Percentiles rank a stretch among this genome's conserved stretches.
phyloP scores from a whole-genome alignment of 1,140 invertebrate species.

The Drosophila pseudoananassae region DNA sequence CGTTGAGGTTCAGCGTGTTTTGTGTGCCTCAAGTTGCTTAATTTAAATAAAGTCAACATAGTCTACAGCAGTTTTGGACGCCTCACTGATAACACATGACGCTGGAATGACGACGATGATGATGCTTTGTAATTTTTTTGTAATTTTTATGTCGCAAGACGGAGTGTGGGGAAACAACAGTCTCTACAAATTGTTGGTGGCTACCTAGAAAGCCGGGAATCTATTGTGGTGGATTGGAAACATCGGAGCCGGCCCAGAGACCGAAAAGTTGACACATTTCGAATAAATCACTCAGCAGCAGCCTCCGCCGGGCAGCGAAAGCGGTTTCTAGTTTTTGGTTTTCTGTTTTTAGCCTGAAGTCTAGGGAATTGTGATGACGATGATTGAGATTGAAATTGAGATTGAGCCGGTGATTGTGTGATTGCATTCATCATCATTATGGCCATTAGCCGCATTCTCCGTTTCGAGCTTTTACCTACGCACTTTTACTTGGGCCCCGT shows the following conservation, averaged over 20 bases:
- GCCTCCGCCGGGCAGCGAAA: conserved; percentile 41
- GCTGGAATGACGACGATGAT: conserved; percentile 5
- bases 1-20: background rate
- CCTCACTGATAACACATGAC: conserved; percentile 64
- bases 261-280: conserved; percentile 57
- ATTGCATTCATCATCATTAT: conserved; percentile 80
- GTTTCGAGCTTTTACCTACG: conserved; percentile 68
- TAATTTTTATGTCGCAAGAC: conserved; percentile 44
- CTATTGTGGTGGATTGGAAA: conserved; percentile 59
- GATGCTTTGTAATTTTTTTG: conserved; percentile 55
- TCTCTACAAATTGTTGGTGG: conserved; percentile 34
- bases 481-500: conserved; percentile 62
- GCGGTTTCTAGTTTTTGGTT: conserved; percentile 29
- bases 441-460: conserved; percentile 57
- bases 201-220: conserved; percentile 49
- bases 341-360: conserved; percentile 1
- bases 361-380: conserved; percentile 31
- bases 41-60: conserved; percentile 69
- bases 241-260: conserved; percentile 21
- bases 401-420: conserved; percentile 54
- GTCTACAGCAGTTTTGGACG: conserved; percentile 45
- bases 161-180: conserved; percentile 12
- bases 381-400: conserved; percentile 61
- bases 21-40: conserved; percentile 66
- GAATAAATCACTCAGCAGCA: conserved; percentile 63